Evolutionary conservation across 2,888 invertebrate species (phyloP), one percentile per base, ranked within the genome.

Genomic region (Therioaphis trifolii): DNA sequence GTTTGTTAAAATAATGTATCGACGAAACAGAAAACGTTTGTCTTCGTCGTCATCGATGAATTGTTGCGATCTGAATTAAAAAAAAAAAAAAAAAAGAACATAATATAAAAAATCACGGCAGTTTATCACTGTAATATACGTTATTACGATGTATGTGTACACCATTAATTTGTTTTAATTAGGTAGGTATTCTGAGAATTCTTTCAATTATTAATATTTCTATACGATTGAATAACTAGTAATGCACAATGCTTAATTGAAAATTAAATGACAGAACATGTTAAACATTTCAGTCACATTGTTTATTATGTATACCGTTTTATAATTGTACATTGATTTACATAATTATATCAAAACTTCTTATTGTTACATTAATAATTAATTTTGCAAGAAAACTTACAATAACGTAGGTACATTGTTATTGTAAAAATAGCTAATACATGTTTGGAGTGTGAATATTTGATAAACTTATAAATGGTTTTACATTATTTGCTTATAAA

Each of bases 291-390:
- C 52, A 55, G 11, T 11, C 11, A 55, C 35, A 35, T 35, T 35
- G 35, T 7, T 35, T 35, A 35, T 35, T 24, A 55, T 55, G n/a
- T 2, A n/a, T 49, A 21, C 24, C 9, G 11, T 58, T 75, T 55
- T 75, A 15, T 58, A 11, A 29, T 21, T 7, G 35, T 35, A 35
- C 35, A 55, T 74, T 72, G 0, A 4, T 11, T 75, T 58, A 58
- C 24, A 40, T 58, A 74, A 74, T 40, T 35, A 55, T 21, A 66
- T 35, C n/a, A 18, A 40, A 74, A 55, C 35, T 21, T 35, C 35
- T 14, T 35, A 35, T 72, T 72, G 5, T 2, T 72, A 52, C 9
- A 72, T 14, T 0, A 72, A 55, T 55, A 55, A 21, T 74, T 35
- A 55, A 14, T 21, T 21, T 35, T 15, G n/a, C 49, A 35, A 15